Conservation (phyloP, 2,888 invertebrate species). For the Lasioglossum malachurum region DNA sequence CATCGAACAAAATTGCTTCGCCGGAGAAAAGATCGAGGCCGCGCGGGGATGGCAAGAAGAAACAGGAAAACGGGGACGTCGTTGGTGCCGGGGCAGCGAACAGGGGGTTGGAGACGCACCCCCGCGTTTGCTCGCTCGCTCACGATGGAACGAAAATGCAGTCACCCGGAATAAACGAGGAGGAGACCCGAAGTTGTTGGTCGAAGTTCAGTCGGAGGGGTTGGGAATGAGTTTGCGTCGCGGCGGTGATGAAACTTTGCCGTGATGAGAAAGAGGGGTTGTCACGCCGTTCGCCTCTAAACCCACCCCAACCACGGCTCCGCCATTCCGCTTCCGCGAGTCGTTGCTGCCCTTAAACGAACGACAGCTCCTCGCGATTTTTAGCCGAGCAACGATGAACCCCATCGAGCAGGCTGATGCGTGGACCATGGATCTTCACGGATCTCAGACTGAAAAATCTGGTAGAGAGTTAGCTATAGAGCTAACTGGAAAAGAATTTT, state of each 20-base stretch:
- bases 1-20: constrained; percentile 81
- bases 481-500: neutral
- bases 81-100: constrained; percentile 25
- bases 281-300: constrained; percentile 79
- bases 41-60: constrained; percentile 29
- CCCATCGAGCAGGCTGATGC: neutral
- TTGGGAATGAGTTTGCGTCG: constrained; percentile 83
- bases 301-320: constrained; percentile 56
- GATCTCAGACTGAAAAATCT: neutral
- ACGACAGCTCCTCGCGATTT: constrained; percentile 55
- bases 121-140: constrained; percentile 45
- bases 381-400: constrained; percentile 17
- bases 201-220: constrained; percentile 82
- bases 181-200: constrained; percentile 84
- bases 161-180: constrained; percentile 85
- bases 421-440: neutral
- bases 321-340: constrained; percentile 65
- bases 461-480: too few relatives aligned
- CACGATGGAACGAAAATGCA: constrained; percentile 83
- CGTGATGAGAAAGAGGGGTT: constrained; percentile 83
- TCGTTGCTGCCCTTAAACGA: constrained; percentile 62
- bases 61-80: constrained; percentile 19
- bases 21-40: constrained; percentile 63
- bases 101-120: constrained; percentile 30
- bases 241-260: constrained; percentile 84